Conservation (phyloP, 1,140 invertebrate species). For the Pseudomyrmex dendroicus region DNA sequence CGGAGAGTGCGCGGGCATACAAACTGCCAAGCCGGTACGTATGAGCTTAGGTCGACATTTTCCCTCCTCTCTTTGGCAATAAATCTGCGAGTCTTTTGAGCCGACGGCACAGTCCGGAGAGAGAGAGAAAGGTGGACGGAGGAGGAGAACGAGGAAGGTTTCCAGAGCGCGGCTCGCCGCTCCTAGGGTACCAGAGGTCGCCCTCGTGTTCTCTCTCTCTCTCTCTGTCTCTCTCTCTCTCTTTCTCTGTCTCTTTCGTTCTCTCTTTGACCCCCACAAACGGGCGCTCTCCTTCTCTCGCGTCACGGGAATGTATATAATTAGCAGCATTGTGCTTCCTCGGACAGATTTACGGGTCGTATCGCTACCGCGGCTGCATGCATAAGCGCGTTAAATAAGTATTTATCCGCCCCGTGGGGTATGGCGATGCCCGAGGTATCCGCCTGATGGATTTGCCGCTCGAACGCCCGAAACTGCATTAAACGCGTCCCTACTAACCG, state of each 20-base stretch:
- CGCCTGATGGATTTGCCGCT: constrained; percentile 82
- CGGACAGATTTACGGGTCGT: constrained; percentile 85
- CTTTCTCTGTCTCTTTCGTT: constrained; percentile 41
- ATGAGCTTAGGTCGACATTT: constrained; percentile 86
- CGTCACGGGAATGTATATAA: constrained; percentile 85
- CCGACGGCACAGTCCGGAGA: constrained; percentile 68
- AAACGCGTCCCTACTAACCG: constrained; percentile 61
- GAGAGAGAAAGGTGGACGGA: constrained; percentile 24
- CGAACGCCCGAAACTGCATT: constrained; percentile 73
- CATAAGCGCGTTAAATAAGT: constrained; percentile 86
- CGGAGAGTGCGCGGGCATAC: constrained; percentile 79
- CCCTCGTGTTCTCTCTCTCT: constrained; percentile 64
- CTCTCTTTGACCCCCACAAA: constrained; percentile 35
- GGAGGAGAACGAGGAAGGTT: constrained; percentile 68
- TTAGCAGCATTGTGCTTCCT: constrained; percentile 85
- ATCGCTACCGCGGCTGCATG: constrained; percentile 84
- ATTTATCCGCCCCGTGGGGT: constrained; percentile 85
- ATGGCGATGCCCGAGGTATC: constrained; percentile 77
- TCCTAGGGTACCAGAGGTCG: constrained; percentile 72
- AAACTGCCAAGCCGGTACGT: constrained; percentile 83
- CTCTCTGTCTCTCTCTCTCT: constrained; percentile 48
- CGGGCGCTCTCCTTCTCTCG: constrained; percentile 66
- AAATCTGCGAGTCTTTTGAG: constrained; percentile 85
- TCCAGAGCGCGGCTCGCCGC: constrained; percentile 64
- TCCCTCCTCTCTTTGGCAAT: constrained; percentile 83